Evolutionary conservation across 1,140 invertebrate genomes (phyloP), one percentile per base, ranked within the genome.

Genomic region (Bemisia tabaci): DNA sequence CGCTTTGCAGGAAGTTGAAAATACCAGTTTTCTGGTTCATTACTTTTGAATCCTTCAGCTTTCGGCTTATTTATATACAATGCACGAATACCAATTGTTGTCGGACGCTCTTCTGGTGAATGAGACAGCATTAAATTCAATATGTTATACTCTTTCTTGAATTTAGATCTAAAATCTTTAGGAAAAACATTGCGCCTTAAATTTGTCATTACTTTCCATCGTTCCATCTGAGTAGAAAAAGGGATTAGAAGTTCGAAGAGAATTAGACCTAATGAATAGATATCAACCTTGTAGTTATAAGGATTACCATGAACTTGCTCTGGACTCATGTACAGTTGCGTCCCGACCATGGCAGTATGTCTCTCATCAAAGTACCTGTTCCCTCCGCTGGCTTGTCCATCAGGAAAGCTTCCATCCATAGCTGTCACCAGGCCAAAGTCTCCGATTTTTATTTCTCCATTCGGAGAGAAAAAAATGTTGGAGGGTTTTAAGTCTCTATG

Each of bases 401-500:
- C 24, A 69, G 72, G 22, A 48, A 48, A 48, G 71, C 68, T 64
- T 71, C 27, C 25, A 0, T 73, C 70, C 80, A 90, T 89, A 2
- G 87, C 86, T 17, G 94, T 97, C 0, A 94, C 95, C 11, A 98
- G 82, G 0, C 95, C 95, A 83, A 98, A 98, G 80, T 98, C 96
- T 2, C 95, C 95, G 61, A 98, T 88, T 81, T 98, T 98, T 2
- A 98, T 86, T 70, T 87, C 83, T 2, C 89, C 90, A 78, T 96
- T 91, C 63, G 84, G 81, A 0, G 94, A 90, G 75, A 97, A 97
- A 76, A 97, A 95, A 72, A 97, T 97, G 77, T 98, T 97, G 61
- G 93, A 94, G 1, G 95, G 95, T 81, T 98, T 97, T 23, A 98
- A 82, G 80, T 98, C 95, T 64, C 95, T 82, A 78, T 98, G 95